phyloP scores from a whole-genome alignment of 2,113 vertebrate genomes.

The Cercocebus atys region DNA sequence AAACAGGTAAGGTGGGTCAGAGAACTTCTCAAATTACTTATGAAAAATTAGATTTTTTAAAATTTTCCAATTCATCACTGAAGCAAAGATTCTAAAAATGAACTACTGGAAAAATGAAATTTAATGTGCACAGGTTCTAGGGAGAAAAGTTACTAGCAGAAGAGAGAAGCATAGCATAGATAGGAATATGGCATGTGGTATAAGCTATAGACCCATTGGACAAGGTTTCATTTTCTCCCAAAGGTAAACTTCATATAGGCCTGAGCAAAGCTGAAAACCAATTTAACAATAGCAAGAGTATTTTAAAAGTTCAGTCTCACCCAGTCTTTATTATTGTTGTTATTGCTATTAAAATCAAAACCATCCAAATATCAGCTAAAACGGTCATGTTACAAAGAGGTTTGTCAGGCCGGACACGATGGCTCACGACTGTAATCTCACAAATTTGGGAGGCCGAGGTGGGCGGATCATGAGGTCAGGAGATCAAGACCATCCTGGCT shows the following conservation, averaged over 20 bases:
- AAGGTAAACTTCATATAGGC: not conserved
- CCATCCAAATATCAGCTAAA: not conserved
- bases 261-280: not conserved
- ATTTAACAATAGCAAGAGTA: not conserved
- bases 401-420: not conserved
- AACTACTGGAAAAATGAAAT: not conserved
- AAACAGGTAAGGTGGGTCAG: not conserved
- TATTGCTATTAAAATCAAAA: not conserved
- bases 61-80: not conserved
- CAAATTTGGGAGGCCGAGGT: too few relatives aligned
- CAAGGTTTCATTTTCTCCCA: not conserved
- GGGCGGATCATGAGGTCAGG: too few relatives aligned
- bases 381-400: not conserved
- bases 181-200: fast-evolving
- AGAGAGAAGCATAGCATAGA: not conserved
- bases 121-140: not conserved
- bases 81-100: not conserved
- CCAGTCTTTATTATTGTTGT: not conserved
- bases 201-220: not conserved
- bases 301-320: not conserved
- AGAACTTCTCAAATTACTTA: not conserved
- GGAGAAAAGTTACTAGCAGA: not conserved
- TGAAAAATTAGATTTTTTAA: not conserved
- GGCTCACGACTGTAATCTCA: too few relatives aligned
- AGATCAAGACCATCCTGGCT: too few relatives aligned